Evolutionary conservation across 2,888 invertebrate genomes (phyloP).

Genomic region (Desoria tigrina): DNA sequence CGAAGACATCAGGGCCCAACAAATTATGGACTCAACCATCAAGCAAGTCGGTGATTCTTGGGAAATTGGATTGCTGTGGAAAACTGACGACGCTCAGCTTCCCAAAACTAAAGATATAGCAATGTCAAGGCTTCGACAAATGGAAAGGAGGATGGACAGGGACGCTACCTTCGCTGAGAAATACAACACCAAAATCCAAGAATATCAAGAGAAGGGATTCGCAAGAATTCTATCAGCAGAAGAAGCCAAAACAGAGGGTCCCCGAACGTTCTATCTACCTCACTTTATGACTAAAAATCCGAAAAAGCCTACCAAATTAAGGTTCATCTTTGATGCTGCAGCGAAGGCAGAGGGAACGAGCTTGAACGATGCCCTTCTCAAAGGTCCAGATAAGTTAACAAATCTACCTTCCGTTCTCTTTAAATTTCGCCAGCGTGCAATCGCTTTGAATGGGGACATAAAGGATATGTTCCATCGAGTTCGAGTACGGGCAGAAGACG

Average conservation of each 20-base stretch:
- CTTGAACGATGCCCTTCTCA: constrained; percentile 39
- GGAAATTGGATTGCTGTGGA: constrained; percentile 29
- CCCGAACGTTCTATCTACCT: constrained; percentile 39
- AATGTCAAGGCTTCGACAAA: constrained; percentile 11
- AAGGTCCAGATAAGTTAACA: constrained; percentile 34
- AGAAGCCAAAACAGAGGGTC: neutral
- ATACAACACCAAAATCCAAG: constrained; percentile 20
- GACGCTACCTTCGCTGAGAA: constrained; percentile 6
- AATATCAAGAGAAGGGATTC: constrained; percentile 20
- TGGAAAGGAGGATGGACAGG: constrained; percentile 24
- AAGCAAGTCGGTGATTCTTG: constrained; percentile 1
- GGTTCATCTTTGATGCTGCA: constrained; percentile 45
- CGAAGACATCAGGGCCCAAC: constrained; percentile 6
- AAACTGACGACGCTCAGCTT: constrained; percentile 8
- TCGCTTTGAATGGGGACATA: neutral
- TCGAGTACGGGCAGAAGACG: constrained; percentile 5
- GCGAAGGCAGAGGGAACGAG: constrained; percentile 28
- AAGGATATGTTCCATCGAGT: constrained; percentile 20
- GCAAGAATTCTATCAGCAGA: neutral
- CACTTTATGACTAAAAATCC: constrained; percentile 41
- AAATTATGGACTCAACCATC: too few species aligned
- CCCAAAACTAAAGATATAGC: constrained; percentile 21
- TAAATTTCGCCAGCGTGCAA: neutral
- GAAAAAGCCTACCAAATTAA: constrained; percentile 44
- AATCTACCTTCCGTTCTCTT: constrained; percentile 1